These are phyloP conservation scores for Synergus japonicus DNA, from an alignment of 2,888 invertebrate genomes.

Conservation along the genomic window DNA sequence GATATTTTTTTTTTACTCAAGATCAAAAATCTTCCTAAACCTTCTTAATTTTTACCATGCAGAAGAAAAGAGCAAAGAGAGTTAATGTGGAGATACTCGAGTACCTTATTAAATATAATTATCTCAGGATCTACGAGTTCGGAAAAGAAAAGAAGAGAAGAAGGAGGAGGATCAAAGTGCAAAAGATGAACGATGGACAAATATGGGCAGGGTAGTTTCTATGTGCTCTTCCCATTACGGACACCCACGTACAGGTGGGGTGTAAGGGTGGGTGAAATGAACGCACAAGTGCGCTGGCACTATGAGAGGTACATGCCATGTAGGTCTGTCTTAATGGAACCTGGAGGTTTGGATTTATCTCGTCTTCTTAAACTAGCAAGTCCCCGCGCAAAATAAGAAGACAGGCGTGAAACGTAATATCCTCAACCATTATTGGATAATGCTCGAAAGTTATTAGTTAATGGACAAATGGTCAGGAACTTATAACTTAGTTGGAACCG, in stretches of 20 bases:
- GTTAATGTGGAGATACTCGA: neutral
- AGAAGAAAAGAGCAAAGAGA: neutral
- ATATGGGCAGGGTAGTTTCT: slow-evolving; percentile 74
- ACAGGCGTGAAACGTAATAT: neutral
- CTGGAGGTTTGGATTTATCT: slow-evolving; percentile 16
- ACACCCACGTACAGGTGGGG: slow-evolving; percentile 70
- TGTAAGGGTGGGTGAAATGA: slow-evolving; percentile 50
- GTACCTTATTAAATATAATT: slow-evolving; percentile 23
- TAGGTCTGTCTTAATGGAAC: slow-evolving; percentile 44
- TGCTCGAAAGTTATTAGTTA: neutral
- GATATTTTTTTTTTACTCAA: neutral
- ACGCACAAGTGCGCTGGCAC: slow-evolving; percentile 48
- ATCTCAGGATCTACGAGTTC: neutral
- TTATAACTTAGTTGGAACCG: neutral
- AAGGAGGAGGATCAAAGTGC: slow-evolving; percentile 42
- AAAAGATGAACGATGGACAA: slow-evolving; percentile 70
- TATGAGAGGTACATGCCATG: slow-evolving; percentile 37
- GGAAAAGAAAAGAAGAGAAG: neutral
- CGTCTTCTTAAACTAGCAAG: neutral
- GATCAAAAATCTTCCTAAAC: neutral
- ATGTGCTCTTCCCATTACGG: slow-evolving; percentile 74
- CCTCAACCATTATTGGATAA: neutral
- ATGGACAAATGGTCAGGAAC: neutral
- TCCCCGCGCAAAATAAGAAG: neutral
- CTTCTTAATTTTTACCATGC: neutral